Evolutionary conservation across 2,888 invertebrate genomes (phyloP).

Genomic region (Dasypolia templi): DNA sequence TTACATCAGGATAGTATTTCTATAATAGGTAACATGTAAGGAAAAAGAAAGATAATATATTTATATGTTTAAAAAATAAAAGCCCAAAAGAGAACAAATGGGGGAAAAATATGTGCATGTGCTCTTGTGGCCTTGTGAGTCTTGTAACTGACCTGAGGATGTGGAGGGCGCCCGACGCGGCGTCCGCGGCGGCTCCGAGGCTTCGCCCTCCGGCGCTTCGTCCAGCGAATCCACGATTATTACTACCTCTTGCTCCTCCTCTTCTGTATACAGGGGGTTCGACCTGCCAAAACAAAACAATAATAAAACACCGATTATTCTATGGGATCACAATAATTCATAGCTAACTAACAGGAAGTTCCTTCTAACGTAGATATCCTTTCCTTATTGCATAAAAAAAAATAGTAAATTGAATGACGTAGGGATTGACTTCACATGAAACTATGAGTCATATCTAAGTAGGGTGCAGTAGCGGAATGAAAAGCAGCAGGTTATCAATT

Average conservation of each 20-base stretch:
- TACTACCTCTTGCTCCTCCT: conserved; percentile 88
- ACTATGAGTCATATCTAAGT: background rate
- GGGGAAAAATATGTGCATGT: background rate
- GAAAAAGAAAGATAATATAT: background rate
- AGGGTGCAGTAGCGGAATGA: background rate
- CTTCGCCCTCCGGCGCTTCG: conserved; percentile 75
- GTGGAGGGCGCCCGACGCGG: conserved; percentile 86
- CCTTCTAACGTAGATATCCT: no score
- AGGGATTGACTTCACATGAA: background rate
- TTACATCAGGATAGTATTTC: background rate
- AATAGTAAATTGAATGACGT: background rate
- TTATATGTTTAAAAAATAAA: no score
- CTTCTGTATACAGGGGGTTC: conserved; percentile 86
- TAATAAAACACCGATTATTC: background rate
- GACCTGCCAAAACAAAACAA: conserved; percentile 75
- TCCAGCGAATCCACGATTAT: conserved; percentile 87
- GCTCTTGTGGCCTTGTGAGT: background rate
- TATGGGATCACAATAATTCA: no score
- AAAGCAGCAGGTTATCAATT: no score
- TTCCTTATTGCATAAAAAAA: no score
- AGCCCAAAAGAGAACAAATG: no score
- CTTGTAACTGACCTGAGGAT: conserved; percentile 79
- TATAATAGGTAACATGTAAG: background rate
- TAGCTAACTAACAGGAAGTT: background rate
- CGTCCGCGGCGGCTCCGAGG: conserved; percentile 72